These are phyloP conservation scores for Rapana venosa DNA, from an alignment of 2,888 invertebrate species.

Conservation along the genomic window DNA sequence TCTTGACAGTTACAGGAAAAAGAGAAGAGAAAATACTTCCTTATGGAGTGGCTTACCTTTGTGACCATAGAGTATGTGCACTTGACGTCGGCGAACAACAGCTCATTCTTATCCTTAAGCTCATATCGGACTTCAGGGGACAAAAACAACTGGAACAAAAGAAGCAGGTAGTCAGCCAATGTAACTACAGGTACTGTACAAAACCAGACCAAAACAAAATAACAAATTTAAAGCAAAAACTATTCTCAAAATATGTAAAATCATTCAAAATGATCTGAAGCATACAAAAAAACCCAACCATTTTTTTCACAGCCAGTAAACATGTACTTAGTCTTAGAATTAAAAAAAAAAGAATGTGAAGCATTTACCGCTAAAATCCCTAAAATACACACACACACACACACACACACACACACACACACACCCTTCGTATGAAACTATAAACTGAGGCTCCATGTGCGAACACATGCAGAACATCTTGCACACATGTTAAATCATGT, in stretches of 20 bases:
- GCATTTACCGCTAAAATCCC: too few relatives aligned
- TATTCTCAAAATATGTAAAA: neutral
- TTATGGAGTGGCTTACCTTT: conserved; percentile 51
- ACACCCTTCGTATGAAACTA: too few relatives aligned
- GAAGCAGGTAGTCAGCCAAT: neutral
- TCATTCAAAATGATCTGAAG: too few relatives aligned
- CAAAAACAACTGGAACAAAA: conserved; percentile 64
- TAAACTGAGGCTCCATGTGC: too few relatives aligned
- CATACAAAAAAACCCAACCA: too few relatives aligned
- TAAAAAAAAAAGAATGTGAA: too few relatives aligned
- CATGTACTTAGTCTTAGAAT: too few relatives aligned
- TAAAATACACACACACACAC: neutral
- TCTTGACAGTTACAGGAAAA: too few relatives aligned
- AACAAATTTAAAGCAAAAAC: neutral
- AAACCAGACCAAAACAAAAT: neutral
- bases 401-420: neutral
- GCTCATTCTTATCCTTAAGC: conserved; percentile 66
- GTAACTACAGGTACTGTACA: neutral
- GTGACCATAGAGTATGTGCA: conserved; percentile 60
- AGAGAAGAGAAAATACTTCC: too few relatives aligned
- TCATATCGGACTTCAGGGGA: conserved; percentile 74
- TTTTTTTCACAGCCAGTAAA: too few relatives aligned
- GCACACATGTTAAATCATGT: too few relatives aligned
- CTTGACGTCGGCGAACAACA: conserved; percentile 73
- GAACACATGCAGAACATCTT: too few relatives aligned